A percentile compares a stretch with the other conserved stretches of the same genome.
phyloP scores from a whole-genome alignment of 2,797 vertebrate species.

The Eleutherodactylus coqui region DNA sequence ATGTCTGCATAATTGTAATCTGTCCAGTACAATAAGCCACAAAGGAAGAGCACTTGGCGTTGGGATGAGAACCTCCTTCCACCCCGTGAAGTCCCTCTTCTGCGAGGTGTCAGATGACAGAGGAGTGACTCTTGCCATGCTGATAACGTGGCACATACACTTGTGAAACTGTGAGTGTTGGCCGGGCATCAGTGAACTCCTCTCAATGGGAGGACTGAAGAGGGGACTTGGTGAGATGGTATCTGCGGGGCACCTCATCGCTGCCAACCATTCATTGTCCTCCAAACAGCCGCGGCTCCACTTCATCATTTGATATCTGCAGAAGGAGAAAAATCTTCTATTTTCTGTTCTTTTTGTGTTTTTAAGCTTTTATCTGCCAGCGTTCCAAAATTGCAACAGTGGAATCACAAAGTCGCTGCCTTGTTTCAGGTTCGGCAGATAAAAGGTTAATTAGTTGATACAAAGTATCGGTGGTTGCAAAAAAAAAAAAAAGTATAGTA shows the following conservation, averaged over 20 bases:
- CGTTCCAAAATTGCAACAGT: too few relatives aligned
- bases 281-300: not conserved
- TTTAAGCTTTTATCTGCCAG: too few relatives aligned
- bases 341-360: too few relatives aligned
- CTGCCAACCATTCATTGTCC: slow-evolving; percentile 16
- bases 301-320: not conserved
- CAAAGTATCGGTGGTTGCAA: too few relatives aligned
- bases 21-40: not conserved
- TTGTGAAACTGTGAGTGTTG: slow-evolving; percentile 8
- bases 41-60: not conserved
- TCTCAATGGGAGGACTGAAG: slow-evolving; percentile 3
- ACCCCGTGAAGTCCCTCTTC: not conserved
- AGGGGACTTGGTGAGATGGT: not conserved
- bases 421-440: too few relatives aligned
- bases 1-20: not conserved
- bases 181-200: slow-evolving; percentile 14
- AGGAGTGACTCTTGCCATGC: slow-evolving; percentile 36
- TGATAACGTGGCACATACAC: slow-evolving; percentile 58
- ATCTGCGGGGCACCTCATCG: not conserved
- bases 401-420: too few relatives aligned
- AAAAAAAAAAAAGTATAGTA: too few relatives aligned
- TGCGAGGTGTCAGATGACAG: slow-evolving; percentile 24
- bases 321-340: not conserved
- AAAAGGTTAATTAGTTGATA: too few relatives aligned
- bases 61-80: not conserved